Base-by-base conservation (phyloP, 1,140 invertebrate genomes). In the Drosophila bocqueti region DNA sequence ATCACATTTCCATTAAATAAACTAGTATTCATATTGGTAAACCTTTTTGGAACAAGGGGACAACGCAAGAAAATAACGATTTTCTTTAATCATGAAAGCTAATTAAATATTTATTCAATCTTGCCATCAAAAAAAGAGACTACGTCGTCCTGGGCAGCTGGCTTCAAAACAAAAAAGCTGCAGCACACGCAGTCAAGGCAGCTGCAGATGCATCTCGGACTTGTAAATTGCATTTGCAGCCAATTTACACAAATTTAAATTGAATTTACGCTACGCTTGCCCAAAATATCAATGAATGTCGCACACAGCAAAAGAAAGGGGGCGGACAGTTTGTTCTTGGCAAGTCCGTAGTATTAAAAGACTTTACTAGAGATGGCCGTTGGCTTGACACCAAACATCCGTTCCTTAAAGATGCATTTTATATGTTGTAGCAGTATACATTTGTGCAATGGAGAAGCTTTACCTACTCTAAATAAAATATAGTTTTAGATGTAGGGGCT, bases 191-290 rank as follows among this genome's bases (percentile, higher is more conserved):
- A 85, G 72, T 26, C 80, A 46, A 72, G 49, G 63, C 66, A 83
- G 65, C 74, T 71, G 54, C 66, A 83, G 76, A 65, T 75, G 61
- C 76, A 81, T 62, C 62, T 61, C 57, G 67, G 79, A 86, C 79
- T 86, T 83, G 76, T 83, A 86, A 86, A 86, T 87, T 87, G 83
- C 83, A 86, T 87, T 86, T 86, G 79, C 76, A 85, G 83, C 69
- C 83, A 86, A 86, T 86, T 86, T 86, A 83, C 83, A 87, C 83
- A 86, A 79, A 86, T 83, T 86, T 86, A 86, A 86, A 86, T 86
- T 86, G 83, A 86, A 87, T 86, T 86, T 86, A 87, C 83, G 83
- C 79, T 83, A 87, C 83, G 83, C 83, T 83, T 86, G 79, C 83
- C 81, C 83, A 83, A 85, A 85, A 85, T 85, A 85, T 85, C 82